These are phyloP conservation scores for Mus minutoides DNA, from an alignment of 2,797 vertebrate genomes.

Conservation along the genomic window DNA sequence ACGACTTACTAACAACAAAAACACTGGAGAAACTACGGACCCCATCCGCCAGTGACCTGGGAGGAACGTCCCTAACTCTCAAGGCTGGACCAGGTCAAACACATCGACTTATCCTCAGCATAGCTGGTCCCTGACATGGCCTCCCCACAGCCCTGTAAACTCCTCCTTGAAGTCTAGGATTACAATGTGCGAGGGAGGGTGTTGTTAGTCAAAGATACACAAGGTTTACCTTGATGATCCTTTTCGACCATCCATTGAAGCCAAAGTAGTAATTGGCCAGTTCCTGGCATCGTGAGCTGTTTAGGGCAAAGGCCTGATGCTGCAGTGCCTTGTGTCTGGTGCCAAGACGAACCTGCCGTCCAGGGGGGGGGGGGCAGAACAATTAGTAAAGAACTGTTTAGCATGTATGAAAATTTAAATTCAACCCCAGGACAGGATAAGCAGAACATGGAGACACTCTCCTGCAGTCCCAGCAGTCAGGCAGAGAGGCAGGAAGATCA, in stretches of 20 bases:
- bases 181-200: not conserved
- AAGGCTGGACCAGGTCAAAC: not conserved
- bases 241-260: conserved; percentile 92
- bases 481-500: not conserved
- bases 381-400: no score
- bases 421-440: not conserved
- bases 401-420: not conserved
- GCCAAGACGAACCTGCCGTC: conserved; percentile 89
- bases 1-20: not conserved
- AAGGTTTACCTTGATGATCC: conserved; percentile 89
- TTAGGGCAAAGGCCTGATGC: conserved; percentile 82
- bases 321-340: conserved; percentile 85
- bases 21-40: not conserved
- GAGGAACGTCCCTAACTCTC: not conserved
- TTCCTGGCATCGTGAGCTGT: conserved; percentile 89
- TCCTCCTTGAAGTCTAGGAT: not conserved
- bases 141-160: not conserved
- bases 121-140: no score
- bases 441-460: not conserved
- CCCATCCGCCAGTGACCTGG: not conserved
- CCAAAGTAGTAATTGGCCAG: conserved; percentile 93
- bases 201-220: not conserved
- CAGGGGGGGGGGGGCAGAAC: not conserved
- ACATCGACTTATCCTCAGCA: not conserved
- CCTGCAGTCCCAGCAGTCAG: not conserved